These are phyloP conservation scores for Drosophila borborema DNA, from an alignment of 2,888 invertebrate genomes.

Conservation along the genomic window DNA sequence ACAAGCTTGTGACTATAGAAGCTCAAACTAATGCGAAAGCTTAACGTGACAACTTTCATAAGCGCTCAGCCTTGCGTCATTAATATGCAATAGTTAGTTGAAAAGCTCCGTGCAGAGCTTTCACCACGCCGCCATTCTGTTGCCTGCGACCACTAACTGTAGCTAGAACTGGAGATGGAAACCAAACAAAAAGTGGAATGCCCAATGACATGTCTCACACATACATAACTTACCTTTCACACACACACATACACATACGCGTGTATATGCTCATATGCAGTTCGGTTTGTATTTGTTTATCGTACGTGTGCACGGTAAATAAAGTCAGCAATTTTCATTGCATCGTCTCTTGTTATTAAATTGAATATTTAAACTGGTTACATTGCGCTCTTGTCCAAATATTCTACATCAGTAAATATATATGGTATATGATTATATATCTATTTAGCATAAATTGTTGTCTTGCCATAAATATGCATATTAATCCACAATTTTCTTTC, in stretches of 20 bases:
- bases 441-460: not conserved
- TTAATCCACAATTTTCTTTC: not conserved
- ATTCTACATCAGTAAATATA: not conserved
- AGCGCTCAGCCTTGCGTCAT: no score
- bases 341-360: not conserved
- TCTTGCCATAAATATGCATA: not conserved
- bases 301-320: not conserved
- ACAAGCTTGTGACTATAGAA: not conserved
- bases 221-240: not conserved
- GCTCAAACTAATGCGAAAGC: no score
- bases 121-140: constrained; percentile 20
- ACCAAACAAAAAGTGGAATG: not conserved
- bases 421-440: no score
- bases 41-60: not conserved
- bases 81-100: not conserved
- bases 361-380: not conserved
- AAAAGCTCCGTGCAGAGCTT: constrained; percentile 22
- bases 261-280: not conserved
- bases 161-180: constrained; percentile 3
- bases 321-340: not conserved
- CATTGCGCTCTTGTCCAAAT: not conserved
- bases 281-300: not conserved
- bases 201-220: no score
- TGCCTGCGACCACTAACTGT: constrained; percentile 12
- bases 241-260: not conserved